Evolutionary conservation across 2,113 vertebrate genomes (phyloP).

Genomic region (Scalopus aquaticus): DNA sequence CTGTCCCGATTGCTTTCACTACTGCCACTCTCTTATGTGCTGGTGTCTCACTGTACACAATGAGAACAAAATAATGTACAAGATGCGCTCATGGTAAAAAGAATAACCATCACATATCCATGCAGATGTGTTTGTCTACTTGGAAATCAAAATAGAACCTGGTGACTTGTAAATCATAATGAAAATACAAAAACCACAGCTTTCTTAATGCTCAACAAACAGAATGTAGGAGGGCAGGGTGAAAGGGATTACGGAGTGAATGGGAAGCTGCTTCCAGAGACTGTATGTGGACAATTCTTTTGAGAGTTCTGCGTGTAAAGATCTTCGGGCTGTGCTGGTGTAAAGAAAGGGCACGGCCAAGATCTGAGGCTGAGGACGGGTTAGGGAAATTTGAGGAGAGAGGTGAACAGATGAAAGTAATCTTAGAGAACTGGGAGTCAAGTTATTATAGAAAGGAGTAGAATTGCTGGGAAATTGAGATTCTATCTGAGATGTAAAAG

Average conservation of each 20-base stretch:
- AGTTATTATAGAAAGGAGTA: not conserved
- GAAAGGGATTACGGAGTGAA: not conserved
- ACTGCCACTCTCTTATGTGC: not conserved
- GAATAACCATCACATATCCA: not conserved
- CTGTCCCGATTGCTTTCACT: not conserved
- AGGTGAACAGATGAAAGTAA: not conserved
- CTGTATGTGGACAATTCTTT: not conserved
- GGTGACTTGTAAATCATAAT: not conserved
- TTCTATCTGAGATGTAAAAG: not conserved
- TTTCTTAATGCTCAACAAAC: not conserved
- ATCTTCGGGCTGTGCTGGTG: not conserved
- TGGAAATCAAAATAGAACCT: constrained; percentile 31
- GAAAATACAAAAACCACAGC: not conserved
- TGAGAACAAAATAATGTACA: not conserved
- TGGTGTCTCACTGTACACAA: not conserved
- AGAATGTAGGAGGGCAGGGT: not conserved
- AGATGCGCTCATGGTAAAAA: not conserved
- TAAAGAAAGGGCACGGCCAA: not conserved
- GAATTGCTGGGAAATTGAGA: not conserved
- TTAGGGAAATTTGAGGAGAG: not conserved
- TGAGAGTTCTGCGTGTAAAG: not conserved
- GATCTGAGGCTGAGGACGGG: not conserved
- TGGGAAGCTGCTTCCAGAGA: not conserved
- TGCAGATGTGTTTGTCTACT: constrained; percentile 33
- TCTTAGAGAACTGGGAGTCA: not conserved